phyloP scores from a whole-genome alignment of 2,888 invertebrate genomes.

The Nebria salina region DNA sequence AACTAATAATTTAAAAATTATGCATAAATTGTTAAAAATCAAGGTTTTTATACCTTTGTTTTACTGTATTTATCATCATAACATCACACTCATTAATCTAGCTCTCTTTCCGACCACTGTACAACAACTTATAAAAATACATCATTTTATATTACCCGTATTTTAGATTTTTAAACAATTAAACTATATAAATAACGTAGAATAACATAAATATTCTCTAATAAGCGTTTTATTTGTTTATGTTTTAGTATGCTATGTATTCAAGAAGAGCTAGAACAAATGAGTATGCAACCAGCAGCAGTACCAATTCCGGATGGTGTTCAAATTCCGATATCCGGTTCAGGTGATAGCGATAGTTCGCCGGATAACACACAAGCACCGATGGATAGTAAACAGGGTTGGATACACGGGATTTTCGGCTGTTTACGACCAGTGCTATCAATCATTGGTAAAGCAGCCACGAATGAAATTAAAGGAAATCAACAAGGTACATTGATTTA shows the following conservation, averaged over 20 bases:
- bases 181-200: too few relatives aligned
- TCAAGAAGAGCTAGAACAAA: constrained; percentile 71
- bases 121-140: too few relatives aligned
- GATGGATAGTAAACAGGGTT: constrained; percentile 67
- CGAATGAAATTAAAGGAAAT: constrained; percentile 73
- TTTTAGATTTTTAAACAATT: too few relatives aligned
- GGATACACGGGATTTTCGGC: constrained; percentile 86
- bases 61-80: too few relatives aligned
- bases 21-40: too few relatives aligned
- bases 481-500: constrained; percentile 64
- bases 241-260: constrained; percentile 71
- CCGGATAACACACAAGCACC: constrained; percentile 62
- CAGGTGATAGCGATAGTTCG: constrained; percentile 63
- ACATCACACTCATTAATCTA: too few relatives aligned
- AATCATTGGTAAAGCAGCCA: constrained; percentile 82
- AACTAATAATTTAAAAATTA: too few relatives aligned
- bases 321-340: constrained; percentile 29
- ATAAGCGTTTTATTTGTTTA: constrained; percentile 19
- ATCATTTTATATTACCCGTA: too few relatives aligned
- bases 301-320: constrained; percentile 23
- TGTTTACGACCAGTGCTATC: constrained; percentile 89
- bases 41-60: too few relatives aligned
- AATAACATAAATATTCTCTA: not conserved
- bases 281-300: constrained; percentile 56
- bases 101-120: too few relatives aligned